Evolutionary conservation across 2,797 vertebrate genomes (phyloP), one percentile per base, ranked within the genome.

Genomic region (Amphiprion clarkii): DNA sequence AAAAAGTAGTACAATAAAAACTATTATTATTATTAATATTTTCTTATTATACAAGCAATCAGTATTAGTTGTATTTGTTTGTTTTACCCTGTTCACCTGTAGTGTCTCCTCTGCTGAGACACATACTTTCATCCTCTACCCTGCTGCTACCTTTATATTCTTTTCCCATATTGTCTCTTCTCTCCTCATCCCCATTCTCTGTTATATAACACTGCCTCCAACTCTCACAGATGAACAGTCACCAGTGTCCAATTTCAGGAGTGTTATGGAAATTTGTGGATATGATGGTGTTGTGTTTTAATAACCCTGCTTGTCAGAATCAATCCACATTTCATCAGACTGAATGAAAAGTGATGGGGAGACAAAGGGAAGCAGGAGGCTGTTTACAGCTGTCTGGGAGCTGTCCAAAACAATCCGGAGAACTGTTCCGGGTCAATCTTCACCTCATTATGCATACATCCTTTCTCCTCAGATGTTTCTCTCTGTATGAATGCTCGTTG

Each of bases 381-480:
- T 83, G 78, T 83, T 83, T 64, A 77, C 70, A 72, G 69, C 71
- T 59, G 74, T 75, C 76, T 71, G 71, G 59, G 69, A 66, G n/a
- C 80, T 67, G 84, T 79, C 79, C 67, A 59, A 40, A 77, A 65
- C 58, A 31, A 84, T 79, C 23, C 7, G 0, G 53, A 4, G 10
- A 52, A 59, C 52, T 33, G 59, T 78, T 67, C 79, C 31, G 29
- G 70, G 52, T 78, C 79, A 51, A 56, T n/a, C 46, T 60, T 48
- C 73, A 64, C 68, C 68, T 80, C 65, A 58, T 67, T 21, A 48
- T 0, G 4, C 48, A 31, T 31, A 5, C 31, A 31, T 65, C 36
- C 56, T 8, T 21, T 33, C 17, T 25, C 5, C 61, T 71, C 54
- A 8, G 12, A 60, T 25, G 16, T 36, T 12, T 48, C 46, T 57